Conservation (phyloP, 1,140 invertebrate species). For the Physella acuta region DNA sequence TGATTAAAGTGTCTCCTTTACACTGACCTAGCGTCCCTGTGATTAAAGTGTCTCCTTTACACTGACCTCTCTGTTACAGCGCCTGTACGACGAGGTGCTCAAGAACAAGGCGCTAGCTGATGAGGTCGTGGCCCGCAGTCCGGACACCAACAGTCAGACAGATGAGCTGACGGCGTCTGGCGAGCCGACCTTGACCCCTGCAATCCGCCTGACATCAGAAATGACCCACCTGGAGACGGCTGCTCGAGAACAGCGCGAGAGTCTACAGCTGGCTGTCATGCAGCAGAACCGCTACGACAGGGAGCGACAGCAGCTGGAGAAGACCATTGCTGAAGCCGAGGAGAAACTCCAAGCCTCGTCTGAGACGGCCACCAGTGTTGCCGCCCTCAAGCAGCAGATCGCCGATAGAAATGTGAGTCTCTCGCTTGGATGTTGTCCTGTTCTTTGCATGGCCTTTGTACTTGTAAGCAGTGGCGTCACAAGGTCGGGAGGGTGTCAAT, state of each 20-base stretch:
- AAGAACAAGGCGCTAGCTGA: conserved; percentile 42
- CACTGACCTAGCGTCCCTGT: too few relatives aligned
- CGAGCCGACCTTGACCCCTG: conserved; percentile 31
- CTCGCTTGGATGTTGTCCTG: too few relatives aligned
- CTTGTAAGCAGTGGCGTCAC: too few relatives aligned
- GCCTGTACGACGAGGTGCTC: conserved; percentile 48
- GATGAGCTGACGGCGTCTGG: conserved; percentile 30
- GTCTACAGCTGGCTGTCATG: conserved; percentile 76
- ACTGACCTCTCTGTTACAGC: conserved; percentile 37
- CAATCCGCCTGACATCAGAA: conserved; percentile 36
- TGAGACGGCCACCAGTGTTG: conserved; percentile 78
- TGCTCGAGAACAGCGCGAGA: conserved; percentile 39
- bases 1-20: too few relatives aligned
- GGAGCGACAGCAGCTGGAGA: conserved; percentile 43
- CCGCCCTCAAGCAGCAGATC: conserved; percentile 79
- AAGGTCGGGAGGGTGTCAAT: too few relatives aligned
- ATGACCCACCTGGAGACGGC: conserved; percentile 44
- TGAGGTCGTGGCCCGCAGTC: conserved; percentile 38
- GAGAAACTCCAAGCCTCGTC: conserved; percentile 78
- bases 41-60: too few relatives aligned
- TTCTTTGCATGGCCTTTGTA: too few relatives aligned
- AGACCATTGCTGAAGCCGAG: conserved; percentile 84
- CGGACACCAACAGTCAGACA: neutral
- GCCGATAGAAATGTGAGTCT: conserved; percentile 88
- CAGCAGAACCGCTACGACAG: conserved; percentile 62